phyloP scores from a whole-genome alignment of 2,888 invertebrate species.

The Aphelenchoides bicaudatus region DNA sequence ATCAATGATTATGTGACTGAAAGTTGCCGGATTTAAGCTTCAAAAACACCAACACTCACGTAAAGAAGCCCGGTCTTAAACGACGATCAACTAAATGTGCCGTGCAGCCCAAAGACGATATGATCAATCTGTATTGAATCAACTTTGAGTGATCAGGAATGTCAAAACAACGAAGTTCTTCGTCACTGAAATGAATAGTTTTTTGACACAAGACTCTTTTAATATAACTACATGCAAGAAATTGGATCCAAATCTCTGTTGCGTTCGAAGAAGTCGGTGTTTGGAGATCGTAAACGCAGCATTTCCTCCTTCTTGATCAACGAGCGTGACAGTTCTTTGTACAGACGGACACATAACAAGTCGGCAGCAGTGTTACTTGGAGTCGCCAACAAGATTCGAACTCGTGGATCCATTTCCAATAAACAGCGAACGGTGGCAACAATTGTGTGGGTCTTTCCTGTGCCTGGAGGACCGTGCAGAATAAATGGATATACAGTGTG shows the following conservation, averaged over 20 bases:
- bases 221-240: neutral
- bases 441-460: conserved; percentile 10
- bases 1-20: conserved; percentile 36
- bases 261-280: neutral
- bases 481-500: conserved; percentile 12
- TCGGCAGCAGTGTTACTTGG: conserved; percentile 19
- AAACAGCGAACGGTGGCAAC: conserved; percentile 1
- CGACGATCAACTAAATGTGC: conserved; percentile 24
- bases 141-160: conserved; percentile 1
- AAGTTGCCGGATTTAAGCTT: conserved; percentile 3
- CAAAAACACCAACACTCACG: conserved; percentile 24
- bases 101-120: conserved; percentile 27
- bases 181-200: neutral
- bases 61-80: conserved; percentile 25
- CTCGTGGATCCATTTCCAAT: neutral
- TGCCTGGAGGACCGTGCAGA: conserved; percentile 18
- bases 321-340: neutral
- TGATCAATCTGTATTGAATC: conserved; percentile 26
- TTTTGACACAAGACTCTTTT: neutral
- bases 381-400: conserved; percentile 15
- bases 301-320: neutral
- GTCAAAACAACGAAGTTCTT: neutral
- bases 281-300: neutral
- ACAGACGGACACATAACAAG: neutral
- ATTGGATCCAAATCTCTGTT: conserved; percentile 7